Base-by-base conservation (phyloP, 1,140 invertebrate genomes). In the Bombus breviceps region DNA sequence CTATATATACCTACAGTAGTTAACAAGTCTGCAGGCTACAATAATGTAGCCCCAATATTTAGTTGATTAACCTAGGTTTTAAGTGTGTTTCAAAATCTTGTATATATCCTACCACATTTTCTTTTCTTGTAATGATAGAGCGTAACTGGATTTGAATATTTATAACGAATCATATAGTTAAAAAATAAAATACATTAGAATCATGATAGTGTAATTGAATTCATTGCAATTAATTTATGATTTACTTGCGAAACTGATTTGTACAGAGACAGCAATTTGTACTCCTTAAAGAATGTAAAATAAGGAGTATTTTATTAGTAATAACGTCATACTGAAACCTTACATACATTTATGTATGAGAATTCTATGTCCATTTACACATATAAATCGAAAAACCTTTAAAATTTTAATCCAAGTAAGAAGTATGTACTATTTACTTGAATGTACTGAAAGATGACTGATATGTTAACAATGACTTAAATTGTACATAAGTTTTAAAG, bases 1-100 rank as follows among this genome's bases (percentile, higher is more conserved):
- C 92, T 93, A 94, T 94, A 93, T 91, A 93, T 91, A 93, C 88
- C 92, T 94, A 94, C 90, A 94, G 91, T 94, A 94, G 92, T 94
- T 94, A 94, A 94, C 93, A 94, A 94, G 91, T 93, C 89, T 90
- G 91, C 77, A 86, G 88, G 83, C 92, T 86, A 86, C 88, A 83
- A 82, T 86, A 90, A 90, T 62, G 88, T 86, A 88, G 85, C 76
- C 73, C 77, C 74, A 86, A 86, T 90, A 87, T 85, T 86, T 91
- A 89, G 90, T 93, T 86, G 89, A 93, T 92, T 92, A 92, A 91
- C 90, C 86, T 89, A 91, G 90, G 73, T 82, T 91, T 90, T 89
- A 92, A 93, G 88, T 92, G 89, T 90, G 93, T 85, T 89, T 91
- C 86, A 91, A 88, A 86, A 80, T 85, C 72, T 78, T 74, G 82